phyloP scores from a whole-genome alignment of 2,113 vertebrate species.

The Otocyon megalotis region DNA sequence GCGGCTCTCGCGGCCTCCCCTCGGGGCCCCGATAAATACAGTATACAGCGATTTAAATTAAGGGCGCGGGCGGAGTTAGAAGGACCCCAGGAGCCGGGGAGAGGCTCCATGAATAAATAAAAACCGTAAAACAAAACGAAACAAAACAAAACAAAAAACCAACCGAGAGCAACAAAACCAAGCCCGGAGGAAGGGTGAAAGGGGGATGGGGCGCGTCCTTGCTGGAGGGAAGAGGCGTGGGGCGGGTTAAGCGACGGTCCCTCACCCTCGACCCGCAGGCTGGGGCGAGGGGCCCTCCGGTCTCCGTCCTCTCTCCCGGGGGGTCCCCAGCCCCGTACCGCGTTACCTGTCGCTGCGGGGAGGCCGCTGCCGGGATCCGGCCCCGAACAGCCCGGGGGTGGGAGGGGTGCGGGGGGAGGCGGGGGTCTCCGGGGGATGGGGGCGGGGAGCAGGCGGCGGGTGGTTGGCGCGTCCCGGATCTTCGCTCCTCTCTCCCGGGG shows the following conservation, averaged over 20 bases:
- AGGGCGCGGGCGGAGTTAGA: constrained; percentile 84
- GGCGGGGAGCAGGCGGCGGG: constrained; percentile 74
- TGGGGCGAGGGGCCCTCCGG: constrained; percentile 56
- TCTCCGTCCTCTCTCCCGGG: constrained; percentile 71
- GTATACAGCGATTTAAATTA: constrained; percentile 87
- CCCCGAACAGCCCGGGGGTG: constrained; percentile 80
- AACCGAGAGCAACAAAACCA: constrained; percentile 12
- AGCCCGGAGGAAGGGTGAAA: constrained; percentile 70
- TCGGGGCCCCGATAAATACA: constrained; percentile 87
- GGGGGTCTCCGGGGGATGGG: constrained; percentile 76
- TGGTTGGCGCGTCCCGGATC: constrained; percentile 71
- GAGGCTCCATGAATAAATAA: constrained; percentile 83
- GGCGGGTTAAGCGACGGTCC: constrained; percentile 70
- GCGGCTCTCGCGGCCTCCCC: constrained; percentile 84
- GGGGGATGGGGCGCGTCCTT: constrained; percentile 60
- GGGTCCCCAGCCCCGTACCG: constrained; percentile 78
- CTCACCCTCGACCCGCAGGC: constrained; percentile 68
- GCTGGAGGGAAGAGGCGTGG: constrained; percentile 63
- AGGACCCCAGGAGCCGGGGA: constrained; percentile 76
- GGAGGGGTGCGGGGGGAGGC: constrained; percentile 51
- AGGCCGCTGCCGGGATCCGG: constrained; percentile 85
- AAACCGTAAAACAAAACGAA: constrained; percentile 71
- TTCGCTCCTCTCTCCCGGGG: constrained; percentile 64
- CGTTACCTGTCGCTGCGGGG: constrained; percentile 85
- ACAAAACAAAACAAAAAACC: too few relatives aligned